phyloP scores from a whole-genome alignment of 2,888 invertebrate species.

The Synanthedon myopaeformis region DNA sequence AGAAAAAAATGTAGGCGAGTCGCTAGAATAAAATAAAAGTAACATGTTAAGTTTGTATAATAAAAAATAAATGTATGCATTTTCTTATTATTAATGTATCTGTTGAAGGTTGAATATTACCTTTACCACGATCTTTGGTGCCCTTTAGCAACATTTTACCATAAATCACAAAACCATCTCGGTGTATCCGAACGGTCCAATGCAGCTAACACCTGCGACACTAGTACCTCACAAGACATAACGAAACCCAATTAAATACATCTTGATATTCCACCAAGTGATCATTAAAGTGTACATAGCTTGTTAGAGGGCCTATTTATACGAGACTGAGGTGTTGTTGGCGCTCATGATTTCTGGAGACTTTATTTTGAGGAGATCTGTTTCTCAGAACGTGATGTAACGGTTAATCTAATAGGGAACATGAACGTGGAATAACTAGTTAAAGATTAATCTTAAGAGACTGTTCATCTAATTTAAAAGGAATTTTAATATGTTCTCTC shows the following conservation, averaged over 20 bases:
- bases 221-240: conserved; percentile 26
- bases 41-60: no score
- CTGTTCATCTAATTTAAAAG: not conserved
- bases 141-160: conserved; percentile 29
- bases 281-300: conserved; percentile 52
- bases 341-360: conserved; percentile 31
- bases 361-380: conserved; percentile 14
- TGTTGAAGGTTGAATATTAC: no score
- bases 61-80: no score
- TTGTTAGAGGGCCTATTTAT: conserved; percentile 40
- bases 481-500: not conserved
- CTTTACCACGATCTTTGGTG: no score
- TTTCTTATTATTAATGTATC: no score
- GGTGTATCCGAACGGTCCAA: conserved; percentile 7
- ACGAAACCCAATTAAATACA: conserved; percentile 65
- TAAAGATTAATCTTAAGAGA: not conserved
- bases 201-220: conserved; percentile 46
- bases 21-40: no score
- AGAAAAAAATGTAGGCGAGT: no score
- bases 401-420: not conserved
- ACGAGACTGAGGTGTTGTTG: conserved; percentile 24
- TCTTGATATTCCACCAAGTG: conserved; percentile 49
- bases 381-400: conserved; percentile 4
- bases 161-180: not conserved
- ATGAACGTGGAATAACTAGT: not conserved